These are phyloP conservation scores for Cosmia pyralina DNA, from an alignment of 2,888 invertebrate species.

Conservation along the genomic window DNA sequence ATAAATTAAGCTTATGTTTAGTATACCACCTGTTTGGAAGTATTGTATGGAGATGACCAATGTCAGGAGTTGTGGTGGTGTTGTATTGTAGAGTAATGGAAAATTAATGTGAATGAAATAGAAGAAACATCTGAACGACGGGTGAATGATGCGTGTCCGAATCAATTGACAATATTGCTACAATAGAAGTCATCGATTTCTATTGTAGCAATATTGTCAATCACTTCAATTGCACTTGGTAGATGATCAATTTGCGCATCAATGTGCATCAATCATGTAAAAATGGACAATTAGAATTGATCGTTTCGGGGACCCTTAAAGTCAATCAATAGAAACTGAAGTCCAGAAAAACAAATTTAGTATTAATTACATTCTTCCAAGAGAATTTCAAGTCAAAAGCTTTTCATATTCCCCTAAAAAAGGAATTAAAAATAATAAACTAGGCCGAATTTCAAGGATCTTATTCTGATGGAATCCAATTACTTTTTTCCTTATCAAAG, in stretches of 20 bases:
- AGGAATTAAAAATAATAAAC: conserved; percentile 22
- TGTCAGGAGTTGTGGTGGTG: background rate
- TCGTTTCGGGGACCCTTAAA: background rate
- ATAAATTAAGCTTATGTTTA: conserved; percentile 17
- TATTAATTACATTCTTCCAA: conserved; percentile 1
- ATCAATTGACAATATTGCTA: no score
- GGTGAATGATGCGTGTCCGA: no score
- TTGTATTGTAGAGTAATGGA: background rate
- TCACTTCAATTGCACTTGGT: no score
- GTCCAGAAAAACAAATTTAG: background rate
- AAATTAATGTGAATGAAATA: no score
- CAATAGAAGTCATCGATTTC: no score
- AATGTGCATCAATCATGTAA: no score
- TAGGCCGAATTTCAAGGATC: conserved; percentile 25
- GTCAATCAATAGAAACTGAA: background rate
- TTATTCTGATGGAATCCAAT: conserved; percentile 53
- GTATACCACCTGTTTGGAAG: conserved; percentile 6
- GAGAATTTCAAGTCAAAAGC: background rate
- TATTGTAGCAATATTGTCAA: no score
- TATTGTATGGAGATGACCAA: conserved; percentile 27
- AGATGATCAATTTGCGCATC: no score
- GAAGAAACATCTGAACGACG: no score
- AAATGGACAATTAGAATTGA: no score
- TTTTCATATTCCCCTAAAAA: conserved; percentile 9
- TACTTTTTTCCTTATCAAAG: conserved; percentile 48